phyloP scores from a whole-genome alignment of 2,888 invertebrate genomes.

The Mechanitis messenoides region DNA sequence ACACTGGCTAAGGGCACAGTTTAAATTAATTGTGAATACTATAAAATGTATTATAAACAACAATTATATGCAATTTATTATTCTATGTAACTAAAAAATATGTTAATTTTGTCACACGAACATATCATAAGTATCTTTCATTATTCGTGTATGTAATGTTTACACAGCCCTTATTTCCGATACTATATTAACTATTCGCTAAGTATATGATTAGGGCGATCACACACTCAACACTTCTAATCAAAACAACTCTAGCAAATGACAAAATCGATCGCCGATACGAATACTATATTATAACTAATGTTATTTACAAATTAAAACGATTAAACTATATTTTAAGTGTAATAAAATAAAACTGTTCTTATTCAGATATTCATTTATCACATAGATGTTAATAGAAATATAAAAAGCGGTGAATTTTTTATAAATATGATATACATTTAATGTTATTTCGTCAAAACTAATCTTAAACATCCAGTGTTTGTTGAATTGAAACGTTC shows the following conservation, averaged over 20 bases:
- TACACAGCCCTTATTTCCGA: constrained; percentile 6
- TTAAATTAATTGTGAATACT: neutral
- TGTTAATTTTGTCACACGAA: neutral
- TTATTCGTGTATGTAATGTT: neutral
- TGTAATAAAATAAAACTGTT: constrained; percentile 61
- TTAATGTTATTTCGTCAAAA: neutral
- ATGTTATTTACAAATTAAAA: constrained; percentile 64
- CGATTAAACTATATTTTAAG: constrained; percentile 56
- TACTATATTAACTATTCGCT: neutral
- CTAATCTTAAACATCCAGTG: neutral
- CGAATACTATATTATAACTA: constrained; percentile 55
- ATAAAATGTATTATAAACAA: constrained; percentile 4
- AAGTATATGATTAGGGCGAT: constrained; percentile 3
- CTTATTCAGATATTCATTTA: constrained; percentile 63
- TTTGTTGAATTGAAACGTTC: no score
- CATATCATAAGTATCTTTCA: neutral
- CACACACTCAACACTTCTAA: neutral
- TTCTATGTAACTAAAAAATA: neutral
- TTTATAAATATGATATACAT: neutral
- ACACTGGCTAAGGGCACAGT: neutral
- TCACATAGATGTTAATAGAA: constrained; percentile 60
- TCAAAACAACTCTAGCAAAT: constrained; percentile 11
- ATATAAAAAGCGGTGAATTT: constrained; percentile 12
- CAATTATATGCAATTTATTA: constrained; percentile 2
- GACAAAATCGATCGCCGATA: constrained; percentile 20